Evolutionary conservation across 2,888 invertebrate species (phyloP), one percentile per base, ranked within the genome.

Genomic region (Hypomecis punctinalis): DNA sequence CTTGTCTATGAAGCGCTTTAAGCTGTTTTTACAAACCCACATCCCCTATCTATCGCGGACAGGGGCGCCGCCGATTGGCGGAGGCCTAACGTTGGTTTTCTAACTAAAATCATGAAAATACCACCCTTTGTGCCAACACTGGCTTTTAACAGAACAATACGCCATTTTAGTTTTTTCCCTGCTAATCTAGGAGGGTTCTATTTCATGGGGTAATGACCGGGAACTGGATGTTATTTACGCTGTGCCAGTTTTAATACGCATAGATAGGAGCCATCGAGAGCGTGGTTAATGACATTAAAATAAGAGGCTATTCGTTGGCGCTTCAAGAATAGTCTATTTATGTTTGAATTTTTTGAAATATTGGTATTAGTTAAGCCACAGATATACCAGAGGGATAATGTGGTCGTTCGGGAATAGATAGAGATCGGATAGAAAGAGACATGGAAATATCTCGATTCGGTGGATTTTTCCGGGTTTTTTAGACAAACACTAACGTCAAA

Each of bases 11-110:
- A 88, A 88, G 89, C 90, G 88, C 87, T 89, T 78, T 58, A 0
- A 48, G 89, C 89, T 89, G 66, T 63, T 63, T 76, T 76, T 77
- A 76, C 71, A 67, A 72, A 77, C 68, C 68, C 46, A 64, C 83
- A 83, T 81, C 88, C 90, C 90, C 90, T 90, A 89, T 90, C 89
- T 89, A 89, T 89, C 64, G 76, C 79, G 72, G 73, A 76, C 79
- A 78, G 76, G 81, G 79, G 77, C 79, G 77, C 71, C 73, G 75
- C 79, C 85, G 76, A 89, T 89, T 88, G 89, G 89, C 70, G 82
- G 86, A 83, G 79, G 80, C 72, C 70, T 74, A 73, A 70, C 76
- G 82, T 76, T 76, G 78, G 80, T 80, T 81, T 84, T 82, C 82
- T 80, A 82, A 82, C 84, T 84, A 83, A 87, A 87, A 86, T 86